Evolutionary conservation across 1,140 invertebrate species (phyloP).

Genomic region (Macrosteles quadrilineatus): DNA sequence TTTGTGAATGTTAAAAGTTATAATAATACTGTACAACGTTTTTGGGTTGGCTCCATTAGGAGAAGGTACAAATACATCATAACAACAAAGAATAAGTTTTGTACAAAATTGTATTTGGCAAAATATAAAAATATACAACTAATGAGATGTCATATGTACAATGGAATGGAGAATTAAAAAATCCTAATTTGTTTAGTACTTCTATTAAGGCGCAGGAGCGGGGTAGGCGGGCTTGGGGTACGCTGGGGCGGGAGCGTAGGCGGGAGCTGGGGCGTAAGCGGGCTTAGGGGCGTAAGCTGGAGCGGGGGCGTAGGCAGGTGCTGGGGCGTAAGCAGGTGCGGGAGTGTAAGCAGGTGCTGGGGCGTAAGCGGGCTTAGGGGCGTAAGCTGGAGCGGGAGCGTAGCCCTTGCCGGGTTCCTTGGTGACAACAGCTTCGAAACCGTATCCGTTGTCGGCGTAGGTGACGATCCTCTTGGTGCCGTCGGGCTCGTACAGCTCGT

Average conservation of each 20-base stretch:
- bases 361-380: slow-evolving; percentile 41
- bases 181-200: no score
- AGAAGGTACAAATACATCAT: no score
- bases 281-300: slow-evolving; percentile 32
- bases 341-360: slow-evolving; percentile 42
- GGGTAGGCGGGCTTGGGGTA: slow-evolving; percentile 21
- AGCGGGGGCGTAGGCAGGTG: slow-evolving; percentile 36
- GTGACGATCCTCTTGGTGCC: slow-evolving; percentile 43
- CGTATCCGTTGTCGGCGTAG: slow-evolving; percentile 37
- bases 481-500: slow-evolving; percentile 40
- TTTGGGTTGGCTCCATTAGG: no score
- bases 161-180: no score
- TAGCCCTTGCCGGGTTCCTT: slow-evolving; percentile 2
- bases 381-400: not conserved
- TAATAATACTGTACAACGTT: no score
- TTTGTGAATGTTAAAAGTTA: no score
- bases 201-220: not conserved
- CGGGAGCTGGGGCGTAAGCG: slow-evolving; percentile 48
- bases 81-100: no score
- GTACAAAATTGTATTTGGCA: no score
- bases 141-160: no score
- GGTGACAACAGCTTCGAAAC: slow-evolving; percentile 31
- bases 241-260: slow-evolving; percentile 30
- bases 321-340: not conserved
- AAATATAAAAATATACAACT: no score